Percentiles rank a stretch among this genome's conserved stretches.
Conservation (phyloP, 1,140 invertebrate genomes). For the Augochlora pura region DNA sequence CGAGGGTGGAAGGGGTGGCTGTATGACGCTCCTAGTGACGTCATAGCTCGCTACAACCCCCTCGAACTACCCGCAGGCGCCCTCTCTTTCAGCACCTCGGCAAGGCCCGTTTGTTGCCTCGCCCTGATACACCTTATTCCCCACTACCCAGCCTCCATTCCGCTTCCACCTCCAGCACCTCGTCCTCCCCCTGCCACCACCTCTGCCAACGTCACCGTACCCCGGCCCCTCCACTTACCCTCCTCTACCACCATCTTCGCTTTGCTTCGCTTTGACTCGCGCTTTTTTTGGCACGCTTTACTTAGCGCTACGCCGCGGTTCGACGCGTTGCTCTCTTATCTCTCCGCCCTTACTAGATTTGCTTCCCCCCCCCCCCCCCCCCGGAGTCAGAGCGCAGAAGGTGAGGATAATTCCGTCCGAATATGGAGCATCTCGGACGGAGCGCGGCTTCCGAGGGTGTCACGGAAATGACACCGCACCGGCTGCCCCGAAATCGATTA, state of each 20-base stretch:
- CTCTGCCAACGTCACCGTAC: background rate
- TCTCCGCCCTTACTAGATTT: conserved; percentile 28
- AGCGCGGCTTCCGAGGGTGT: background rate
- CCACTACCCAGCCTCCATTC: background rate
- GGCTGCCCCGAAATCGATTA: conserved; percentile 36
- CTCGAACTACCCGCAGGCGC: conserved; percentile 66
- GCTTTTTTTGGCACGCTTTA: conserved; percentile 43
- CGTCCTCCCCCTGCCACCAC: background rate
- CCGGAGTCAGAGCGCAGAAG: background rate
- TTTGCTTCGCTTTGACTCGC: conserved; percentile 41
- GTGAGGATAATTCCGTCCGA: conserved; percentile 37
- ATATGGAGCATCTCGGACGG: conserved; percentile 37
- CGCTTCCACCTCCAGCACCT: background rate
- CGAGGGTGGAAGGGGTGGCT: conserved; percentile 66
- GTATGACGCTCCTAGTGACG: conserved; percentile 78
- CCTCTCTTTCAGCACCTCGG: conserved; percentile 56
- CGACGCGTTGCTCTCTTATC: conserved; percentile 39
- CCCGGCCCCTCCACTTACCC: background rate
- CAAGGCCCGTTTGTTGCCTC: conserved; percentile 61
- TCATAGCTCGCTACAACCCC: conserved; percentile 73
- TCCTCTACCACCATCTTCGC: background rate
- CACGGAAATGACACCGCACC: conserved; percentile 26
- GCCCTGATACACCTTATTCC: conserved; percentile 53
- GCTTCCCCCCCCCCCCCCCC: background rate
- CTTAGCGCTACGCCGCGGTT: conserved; percentile 35